Percentiles rank a stretch among this genome's conserved stretches.
Evolutionary conservation across 2,113 vertebrate species (phyloP).

Genomic region (Limanda limanda): DNA sequence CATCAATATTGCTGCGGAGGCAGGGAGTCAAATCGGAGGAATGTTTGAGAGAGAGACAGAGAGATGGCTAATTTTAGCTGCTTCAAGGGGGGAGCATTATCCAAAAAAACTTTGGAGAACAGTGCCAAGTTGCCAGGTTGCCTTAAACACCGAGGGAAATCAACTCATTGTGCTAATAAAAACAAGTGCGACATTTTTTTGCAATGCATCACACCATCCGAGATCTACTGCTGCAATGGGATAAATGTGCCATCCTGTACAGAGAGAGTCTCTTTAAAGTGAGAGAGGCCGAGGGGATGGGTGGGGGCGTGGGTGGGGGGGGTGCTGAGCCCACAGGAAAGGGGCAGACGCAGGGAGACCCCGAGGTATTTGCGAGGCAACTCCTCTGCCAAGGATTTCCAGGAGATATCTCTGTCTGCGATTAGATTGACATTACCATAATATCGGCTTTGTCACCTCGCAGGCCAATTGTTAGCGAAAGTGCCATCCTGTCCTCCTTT

Average conservation of each 20-base stretch:
- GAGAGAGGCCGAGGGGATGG: background rate
- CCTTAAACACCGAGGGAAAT: slow-evolving; percentile 50
- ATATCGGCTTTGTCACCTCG: slow-evolving; percentile 80
- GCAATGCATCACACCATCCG: slow-evolving; percentile 40
- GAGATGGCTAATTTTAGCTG: slow-evolving; percentile 45
- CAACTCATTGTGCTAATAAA: slow-evolving; percentile 57
- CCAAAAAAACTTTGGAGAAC: slow-evolving; percentile 13
- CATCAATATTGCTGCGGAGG: slow-evolving; percentile 27
- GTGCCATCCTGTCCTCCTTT: slow-evolving; percentile 65
- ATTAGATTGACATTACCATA: slow-evolving; percentile 84
- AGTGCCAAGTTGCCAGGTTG: slow-evolving; percentile 53
- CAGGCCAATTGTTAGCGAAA: slow-evolving; percentile 76
- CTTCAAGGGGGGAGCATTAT: slow-evolving; percentile 21
- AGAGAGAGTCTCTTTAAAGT: background rate
- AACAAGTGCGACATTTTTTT: slow-evolving; percentile 40
- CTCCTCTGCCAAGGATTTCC: slow-evolving; percentile 67
- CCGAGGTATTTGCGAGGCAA: slow-evolving; percentile 44
- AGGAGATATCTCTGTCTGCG: slow-evolving; percentile 71
- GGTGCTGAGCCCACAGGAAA: background rate
- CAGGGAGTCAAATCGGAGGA: slow-evolving; percentile 27
- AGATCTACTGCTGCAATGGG: slow-evolving; percentile 29
- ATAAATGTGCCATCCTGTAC: slow-evolving; percentile 40
- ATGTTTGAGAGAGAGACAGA: slow-evolving; percentile 24
- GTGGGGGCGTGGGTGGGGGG: no score
- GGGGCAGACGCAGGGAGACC: slow-evolving; percentile 40